Percentiles rank a stretch among this genome's conserved stretches.
Evolutionary conservation across 64 coral and sea anemone genomes (phyloP).

Genomic region (Astreopora myriophthalma): DNA sequence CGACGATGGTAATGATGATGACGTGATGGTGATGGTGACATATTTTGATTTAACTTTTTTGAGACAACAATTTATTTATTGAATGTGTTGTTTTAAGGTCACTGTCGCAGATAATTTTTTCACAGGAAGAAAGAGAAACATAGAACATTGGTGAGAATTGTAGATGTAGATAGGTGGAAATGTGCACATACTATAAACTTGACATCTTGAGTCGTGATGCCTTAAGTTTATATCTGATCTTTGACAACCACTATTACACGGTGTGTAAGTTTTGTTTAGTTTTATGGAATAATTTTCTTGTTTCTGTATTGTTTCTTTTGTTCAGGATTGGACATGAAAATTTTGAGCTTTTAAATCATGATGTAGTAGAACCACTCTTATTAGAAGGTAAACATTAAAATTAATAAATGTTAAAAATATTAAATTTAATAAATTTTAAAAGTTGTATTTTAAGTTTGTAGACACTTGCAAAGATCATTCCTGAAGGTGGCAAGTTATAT

Average conservation of each 20-base stretch:
- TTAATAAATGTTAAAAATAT: not conserved
- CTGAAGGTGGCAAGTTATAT: too few relatives aligned
- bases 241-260: too few relatives aligned
- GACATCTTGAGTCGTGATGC: too few relatives aligned
- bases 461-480: too few relatives aligned
- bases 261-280: not conserved
- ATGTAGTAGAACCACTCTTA: slow-evolving; percentile 97
- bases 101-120: slow-evolving; percentile 99
- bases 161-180: too few relatives aligned
- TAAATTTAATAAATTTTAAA: too few relatives aligned
- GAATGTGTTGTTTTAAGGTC: slow-evolving; percentile 59
- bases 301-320: not conserved
- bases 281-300: not conserved
- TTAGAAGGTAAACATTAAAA: slow-evolving; percentile 78
- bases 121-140: slow-evolving; percentile 96
- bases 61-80: not conserved
- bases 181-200: too few relatives aligned
- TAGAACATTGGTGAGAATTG: slow-evolving; percentile 91
- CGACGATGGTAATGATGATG: not conserved
- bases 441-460: too few relatives aligned
- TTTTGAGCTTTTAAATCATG: slow-evolving; percentile 98
- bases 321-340: slow-evolving; percentile 98
- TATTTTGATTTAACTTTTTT: too few relatives aligned
- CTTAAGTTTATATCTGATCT: too few relatives aligned
- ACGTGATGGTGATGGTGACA: too few relatives aligned